Conservation (phyloP, 2,797 vertebrate genomes). For the Halcyon badia region DNA sequence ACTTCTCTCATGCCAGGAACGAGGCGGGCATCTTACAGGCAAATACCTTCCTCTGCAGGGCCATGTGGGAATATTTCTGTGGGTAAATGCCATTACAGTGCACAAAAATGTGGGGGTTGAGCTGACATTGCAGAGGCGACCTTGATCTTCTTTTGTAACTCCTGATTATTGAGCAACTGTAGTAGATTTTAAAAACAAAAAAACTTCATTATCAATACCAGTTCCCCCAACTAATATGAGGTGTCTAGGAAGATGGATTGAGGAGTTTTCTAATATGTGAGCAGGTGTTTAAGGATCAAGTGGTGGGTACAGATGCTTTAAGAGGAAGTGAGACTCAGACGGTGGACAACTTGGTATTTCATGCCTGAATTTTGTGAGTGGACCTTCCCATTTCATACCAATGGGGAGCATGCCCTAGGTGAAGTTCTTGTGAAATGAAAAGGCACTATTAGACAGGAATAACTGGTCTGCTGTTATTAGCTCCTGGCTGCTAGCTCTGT, state of each 20-base stretch:
- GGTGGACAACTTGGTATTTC: neutral
- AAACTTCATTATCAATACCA: neutral
- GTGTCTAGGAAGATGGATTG: neutral
- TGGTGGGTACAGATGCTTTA: neutral
- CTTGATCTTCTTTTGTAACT: neutral
- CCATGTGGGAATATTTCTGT: neutral
- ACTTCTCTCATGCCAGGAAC: neutral
- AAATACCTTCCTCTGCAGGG: neutral
- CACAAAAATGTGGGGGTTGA: neutral
- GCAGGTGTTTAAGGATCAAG: neutral
- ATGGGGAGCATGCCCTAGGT: neutral
- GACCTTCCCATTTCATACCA: neutral
- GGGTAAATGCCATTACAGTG: neutral
- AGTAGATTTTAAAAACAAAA: neutral
- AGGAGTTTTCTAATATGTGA: neutral
- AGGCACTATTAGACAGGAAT: neutral
- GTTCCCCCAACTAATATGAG: neutral
- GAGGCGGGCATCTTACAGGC: neutral
- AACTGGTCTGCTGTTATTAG: neutral
- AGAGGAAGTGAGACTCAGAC: neutral
- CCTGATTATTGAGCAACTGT: neutral
- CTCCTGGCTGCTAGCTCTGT: neutral
- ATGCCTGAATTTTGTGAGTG: neutral
- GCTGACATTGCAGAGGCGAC: neutral
- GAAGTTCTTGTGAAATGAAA: neutral